phyloP scores from a whole-genome alignment of 2,888 invertebrate species.

The Silvanus unidentatus region DNA sequence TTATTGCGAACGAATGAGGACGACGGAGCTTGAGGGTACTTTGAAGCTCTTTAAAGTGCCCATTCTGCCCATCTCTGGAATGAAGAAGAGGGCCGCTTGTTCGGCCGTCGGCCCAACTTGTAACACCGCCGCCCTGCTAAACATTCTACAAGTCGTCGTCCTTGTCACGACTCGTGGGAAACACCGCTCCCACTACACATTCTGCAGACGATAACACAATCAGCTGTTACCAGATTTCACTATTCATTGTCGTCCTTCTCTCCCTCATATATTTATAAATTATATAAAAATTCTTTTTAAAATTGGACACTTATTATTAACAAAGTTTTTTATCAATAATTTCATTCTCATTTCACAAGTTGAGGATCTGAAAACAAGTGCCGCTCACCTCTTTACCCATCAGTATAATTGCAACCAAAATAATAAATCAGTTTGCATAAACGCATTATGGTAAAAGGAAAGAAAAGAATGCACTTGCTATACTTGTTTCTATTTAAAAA shows the following conservation, averaged over 20 bases:
- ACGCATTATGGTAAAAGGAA: neutral
- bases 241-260: constrained; percentile 27
- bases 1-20: too few relatives aligned
- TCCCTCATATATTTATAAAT: too few relatives aligned
- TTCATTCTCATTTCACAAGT: too few relatives aligned
- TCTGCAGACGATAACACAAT: constrained; percentile 38
- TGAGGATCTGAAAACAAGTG: neutral
- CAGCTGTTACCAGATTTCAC: constrained; percentile 39
- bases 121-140: constrained; percentile 14
- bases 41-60: too few relatives aligned
- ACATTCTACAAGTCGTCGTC: constrained; percentile 41
- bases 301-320: too few relatives aligned
- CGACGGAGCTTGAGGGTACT: too few relatives aligned
- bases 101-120: constrained; percentile 14
- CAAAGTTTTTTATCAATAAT: too few relatives aligned
- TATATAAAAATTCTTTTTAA: too few relatives aligned
- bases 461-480: neutral
- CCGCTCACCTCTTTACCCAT: neutral
- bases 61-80: neutral
- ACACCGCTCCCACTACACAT: constrained; percentile 37
- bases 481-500: neutral
- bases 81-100: constrained; percentile 8
- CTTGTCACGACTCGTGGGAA: constrained; percentile 38
- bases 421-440: neutral
- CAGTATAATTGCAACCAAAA: too few relatives aligned